Evolutionary conservation across 2,888 invertebrate species (phyloP).

Genomic region (Nymphalis c-album): DNA sequence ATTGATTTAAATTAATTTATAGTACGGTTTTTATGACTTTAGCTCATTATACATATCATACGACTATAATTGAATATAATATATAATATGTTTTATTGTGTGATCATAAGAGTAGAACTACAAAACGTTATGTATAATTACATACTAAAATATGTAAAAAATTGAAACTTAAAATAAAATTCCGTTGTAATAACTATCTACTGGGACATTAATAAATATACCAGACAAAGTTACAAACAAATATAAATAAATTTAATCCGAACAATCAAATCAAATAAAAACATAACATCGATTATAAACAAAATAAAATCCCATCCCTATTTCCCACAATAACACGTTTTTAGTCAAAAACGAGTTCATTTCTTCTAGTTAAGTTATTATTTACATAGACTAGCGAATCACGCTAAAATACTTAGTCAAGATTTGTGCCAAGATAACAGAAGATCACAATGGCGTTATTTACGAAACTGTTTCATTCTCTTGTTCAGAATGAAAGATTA

Average conservation of each 20-base stretch:
- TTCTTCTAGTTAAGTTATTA: slow-evolving; percentile 27
- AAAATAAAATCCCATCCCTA: background rate
- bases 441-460: slow-evolving; percentile 19
- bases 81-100: too few relatives aligned
- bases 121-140: too few relatives aligned
- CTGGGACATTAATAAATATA: too few relatives aligned
- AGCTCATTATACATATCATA: too few relatives aligned
- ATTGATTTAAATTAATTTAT: too few relatives aligned
- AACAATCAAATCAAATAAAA: background rate
- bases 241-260: background rate
- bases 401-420: slow-evolving; percentile 9
- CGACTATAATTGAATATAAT: too few relatives aligned
- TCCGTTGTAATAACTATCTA: too few relatives aligned
- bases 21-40: too few relatives aligned
- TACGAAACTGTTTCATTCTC: slow-evolving; percentile 9
- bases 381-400: slow-evolving; percentile 10
- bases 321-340: slow-evolving; percentile 19
- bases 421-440: slow-evolving; percentile 25
- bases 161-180: too few relatives aligned
- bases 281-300: slow-evolving; percentile 5
- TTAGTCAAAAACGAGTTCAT: slow-evolving; percentile 22
- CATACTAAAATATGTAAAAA: too few relatives aligned
- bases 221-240: background rate
- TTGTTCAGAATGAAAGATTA: background rate
- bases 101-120: too few relatives aligned